Base-by-base conservation (phyloP, 2,797 vertebrate genomes). In the Myripristis jacobus region DNA sequence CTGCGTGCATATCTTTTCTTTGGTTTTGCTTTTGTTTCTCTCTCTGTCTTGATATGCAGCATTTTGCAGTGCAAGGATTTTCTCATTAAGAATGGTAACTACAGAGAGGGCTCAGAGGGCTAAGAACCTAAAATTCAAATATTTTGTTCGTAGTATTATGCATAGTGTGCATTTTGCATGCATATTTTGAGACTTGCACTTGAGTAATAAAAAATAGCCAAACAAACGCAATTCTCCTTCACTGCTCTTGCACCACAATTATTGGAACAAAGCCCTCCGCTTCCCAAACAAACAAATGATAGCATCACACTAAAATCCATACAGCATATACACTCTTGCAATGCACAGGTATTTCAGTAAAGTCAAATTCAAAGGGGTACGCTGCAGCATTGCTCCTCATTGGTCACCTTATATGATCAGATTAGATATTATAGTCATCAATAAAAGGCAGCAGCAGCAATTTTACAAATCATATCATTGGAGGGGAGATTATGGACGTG, bases 381-480 rank as follows among this genome's bases (percentile, higher is more conserved):
- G 61, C 62, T 21, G 2, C 70, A 70, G 70, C 43, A 15, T 15
- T 19, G 68, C 70, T 77, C 53, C 64, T 60, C 63, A 36, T 36
- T 27, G 67, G 79, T 70, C 51, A 48, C 60, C 54, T 70, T 11
- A 44, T 75, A 74, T 55, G 80, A 86, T 85, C 84, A 75, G 71
- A 87, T 85, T 82, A 70, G 76, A 86, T 89, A 83, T 66, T 73
- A 81, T 8, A 16, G 50, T 64, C 46, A 71, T 75, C 71, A 83
- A 66, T 58, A 72, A 92, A 81, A 24, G 55, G 79, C 85, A 70
- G 66, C 79, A 38, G 72, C 67, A 89, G 82, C 79, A 79, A 59
- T 92, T 88, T 89, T 31, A 79, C 76, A 85, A 84, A 90, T 64
- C 70, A 71, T 83, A 89, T 90, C 86, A 90, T 86, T 88, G 85